Conservation (phyloP, 2,113 vertebrate species). For the Saccopteryx leptura region DNA sequence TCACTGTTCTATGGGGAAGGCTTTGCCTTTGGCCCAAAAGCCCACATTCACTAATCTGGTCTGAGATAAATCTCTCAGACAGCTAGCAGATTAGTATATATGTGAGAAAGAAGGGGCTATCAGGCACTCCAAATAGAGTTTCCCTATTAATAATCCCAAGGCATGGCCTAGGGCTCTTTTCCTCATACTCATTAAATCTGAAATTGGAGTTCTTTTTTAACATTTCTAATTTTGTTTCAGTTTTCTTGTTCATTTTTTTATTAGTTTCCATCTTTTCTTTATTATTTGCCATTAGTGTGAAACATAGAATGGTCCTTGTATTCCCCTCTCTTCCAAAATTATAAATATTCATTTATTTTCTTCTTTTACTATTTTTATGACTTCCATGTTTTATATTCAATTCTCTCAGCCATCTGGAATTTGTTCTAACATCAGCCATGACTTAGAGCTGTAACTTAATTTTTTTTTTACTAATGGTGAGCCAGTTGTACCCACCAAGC, state of each 20-base stretch:
- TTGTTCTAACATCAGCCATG: constrained; percentile 67
- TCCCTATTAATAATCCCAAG: not conserved
- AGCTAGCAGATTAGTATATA: not conserved
- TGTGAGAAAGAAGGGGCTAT: not conserved
- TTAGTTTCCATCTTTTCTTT: constrained; percentile 1
- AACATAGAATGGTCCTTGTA: constrained; percentile 51
- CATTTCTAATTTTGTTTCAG: constrained; percentile 18
- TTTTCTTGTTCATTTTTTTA: not conserved
- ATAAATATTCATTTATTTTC: constrained; percentile 64
- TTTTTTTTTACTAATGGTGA: constrained; percentile 61
- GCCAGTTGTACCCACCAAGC: constrained; percentile 14
- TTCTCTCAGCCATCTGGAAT: constrained; percentile 76
- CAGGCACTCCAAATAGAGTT: not conserved
- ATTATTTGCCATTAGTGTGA: constrained; percentile 64
- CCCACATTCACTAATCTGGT: not conserved
- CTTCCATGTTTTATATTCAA: constrained; percentile 66
- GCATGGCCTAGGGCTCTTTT: not conserved
- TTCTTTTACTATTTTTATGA: constrained; percentile 62
- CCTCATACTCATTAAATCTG: not conserved
- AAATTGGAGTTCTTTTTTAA: constrained; percentile 40
- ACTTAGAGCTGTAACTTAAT: constrained; percentile 49
- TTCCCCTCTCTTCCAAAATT: constrained; percentile 13
- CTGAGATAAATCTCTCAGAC: not conserved
- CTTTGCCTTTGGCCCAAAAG: not conserved
- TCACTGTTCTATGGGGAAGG: not conserved